Evolutionary conservation across 2,113 vertebrate genomes (phyloP), one percentile per base, ranked within the genome.

Genomic region (Gobius niger): DNA sequence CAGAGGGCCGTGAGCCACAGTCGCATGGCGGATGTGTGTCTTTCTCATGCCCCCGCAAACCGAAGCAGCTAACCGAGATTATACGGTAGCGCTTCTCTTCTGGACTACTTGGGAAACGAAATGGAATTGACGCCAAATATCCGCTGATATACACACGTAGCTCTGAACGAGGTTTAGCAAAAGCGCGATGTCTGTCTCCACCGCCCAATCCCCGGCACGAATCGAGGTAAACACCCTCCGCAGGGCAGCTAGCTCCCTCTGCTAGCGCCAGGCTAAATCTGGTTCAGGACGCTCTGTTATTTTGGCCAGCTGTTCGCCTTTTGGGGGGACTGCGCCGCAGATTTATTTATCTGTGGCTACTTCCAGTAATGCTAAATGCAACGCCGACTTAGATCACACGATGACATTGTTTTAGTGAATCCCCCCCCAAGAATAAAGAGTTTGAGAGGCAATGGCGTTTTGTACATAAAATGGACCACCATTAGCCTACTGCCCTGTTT

Each of bases 211-310:
- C 52, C 3, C 6, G 76, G 70, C 72, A 67, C 54, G 63, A 62
- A 61, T 73, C 49, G 73, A 90, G 91, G 91, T 92, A 92, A 90
- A 87, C 72, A 82, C 69, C 73, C 74, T 47, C 51, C 44, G 46
- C 34, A 19, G 66, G 13, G 34, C 40, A 10, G 63, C 53, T 62
- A 72, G 77, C 74, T 74, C 24, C 47, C 47, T 18, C 2, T 8
- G 63, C 62, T 90, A 89, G 82, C 82, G 19, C 14, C 6, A 40
- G 60, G 78, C 81, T 88, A 89, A 70, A 51, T 13, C 46, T 40
- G 42, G 34, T n/a, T 44, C 59, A 65, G 67, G 59, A 41, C 77
- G 66, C 40, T 76, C 34, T 66, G 80, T 75, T 73, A 75, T 53
- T 62, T 44, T 62, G 12, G 47, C 16, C 53, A 47, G n/a, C 62